Conservation (phyloP, 2,797 vertebrate genomes). For the Agapornis canus region DNA sequence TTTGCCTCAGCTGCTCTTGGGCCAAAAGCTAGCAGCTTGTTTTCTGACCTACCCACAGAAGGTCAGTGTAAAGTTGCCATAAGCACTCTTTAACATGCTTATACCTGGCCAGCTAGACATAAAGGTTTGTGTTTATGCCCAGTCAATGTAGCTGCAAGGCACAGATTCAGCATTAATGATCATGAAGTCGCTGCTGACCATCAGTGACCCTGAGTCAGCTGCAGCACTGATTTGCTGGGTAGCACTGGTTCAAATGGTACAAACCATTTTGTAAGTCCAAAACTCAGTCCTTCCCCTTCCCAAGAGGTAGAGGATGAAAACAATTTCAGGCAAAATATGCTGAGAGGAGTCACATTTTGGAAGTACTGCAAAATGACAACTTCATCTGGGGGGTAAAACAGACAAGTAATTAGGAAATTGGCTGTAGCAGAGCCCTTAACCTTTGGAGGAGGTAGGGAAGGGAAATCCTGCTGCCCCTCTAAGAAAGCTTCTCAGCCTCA, state of each 20-base stretch:
- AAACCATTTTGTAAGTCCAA: not conserved
- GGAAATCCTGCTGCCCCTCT: accelerated
- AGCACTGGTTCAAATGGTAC: not conserved
- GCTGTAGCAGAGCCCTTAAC: not conserved
- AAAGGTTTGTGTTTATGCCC: not conserved
- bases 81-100: not conserved
- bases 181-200: not conserved
- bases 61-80: not conserved
- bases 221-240: not conserved
- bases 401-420: not conserved
- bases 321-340: not conserved
- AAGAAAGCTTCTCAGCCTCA: not conserved
- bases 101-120: not conserved
- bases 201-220: not conserved
- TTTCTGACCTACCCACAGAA: not conserved
- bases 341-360: not conserved
- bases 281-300: not conserved
- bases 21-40: not conserved
- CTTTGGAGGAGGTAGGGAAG: not conserved
- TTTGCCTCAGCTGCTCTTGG: not conserved
- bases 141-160: not conserved
- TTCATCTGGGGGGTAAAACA: not conserved
- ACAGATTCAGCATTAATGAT: not conserved
- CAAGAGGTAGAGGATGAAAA: not conserved
- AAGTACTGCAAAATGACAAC: not conserved